Percentiles rank a stretch among this genome's conserved stretches.
phyloP scores from a whole-genome alignment of 2,888 invertebrate genomes.

The Euclidia mi region DNA sequence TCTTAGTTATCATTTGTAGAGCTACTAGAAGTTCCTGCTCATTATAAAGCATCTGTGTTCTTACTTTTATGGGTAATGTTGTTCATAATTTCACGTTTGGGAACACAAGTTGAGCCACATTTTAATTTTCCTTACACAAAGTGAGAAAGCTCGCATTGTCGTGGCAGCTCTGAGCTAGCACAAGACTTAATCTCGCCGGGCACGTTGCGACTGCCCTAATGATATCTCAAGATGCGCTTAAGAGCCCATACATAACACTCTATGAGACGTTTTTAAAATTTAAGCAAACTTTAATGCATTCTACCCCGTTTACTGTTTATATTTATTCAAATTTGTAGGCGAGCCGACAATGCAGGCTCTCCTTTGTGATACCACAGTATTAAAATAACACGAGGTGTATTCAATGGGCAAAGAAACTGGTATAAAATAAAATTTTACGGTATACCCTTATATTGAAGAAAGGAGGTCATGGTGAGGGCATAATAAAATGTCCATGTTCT shows the following conservation, averaged over 20 bases:
- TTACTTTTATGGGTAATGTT: conserved; percentile 38
- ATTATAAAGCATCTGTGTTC: neutral
- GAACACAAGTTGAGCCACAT: conserved; percentile 58
- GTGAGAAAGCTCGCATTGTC: conserved; percentile 70
- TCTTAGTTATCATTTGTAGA: too few relatives aligned
- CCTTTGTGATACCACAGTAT: conserved; percentile 80
- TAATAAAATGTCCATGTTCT: conserved; percentile 78
- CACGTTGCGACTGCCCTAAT: conserved; percentile 82
- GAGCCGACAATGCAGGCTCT: conserved; percentile 76
- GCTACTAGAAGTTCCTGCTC: too few relatives aligned
- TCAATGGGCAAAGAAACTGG: conserved; percentile 85
- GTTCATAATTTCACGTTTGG: conserved; percentile 50
- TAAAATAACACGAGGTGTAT: conserved; percentile 85
- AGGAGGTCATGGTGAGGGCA: conserved; percentile 79
- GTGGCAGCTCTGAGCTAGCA: conserved; percentile 71
- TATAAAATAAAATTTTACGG: conserved; percentile 86
- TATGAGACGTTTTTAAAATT: conserved; percentile 89
- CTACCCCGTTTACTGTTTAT: conserved; percentile 86
- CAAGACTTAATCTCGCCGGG: conserved; percentile 80
- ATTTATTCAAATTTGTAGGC: conserved; percentile 88
- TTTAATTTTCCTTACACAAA: conserved; percentile 69
- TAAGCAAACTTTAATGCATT: conserved; percentile 88
- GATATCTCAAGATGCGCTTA: conserved; percentile 88
- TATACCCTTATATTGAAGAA: conserved; percentile 84
- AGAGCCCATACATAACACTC: conserved; percentile 88